Conservation (phyloP, 2,888 invertebrate genomes). For the Cataglyphis rosenhaueri region DNA sequence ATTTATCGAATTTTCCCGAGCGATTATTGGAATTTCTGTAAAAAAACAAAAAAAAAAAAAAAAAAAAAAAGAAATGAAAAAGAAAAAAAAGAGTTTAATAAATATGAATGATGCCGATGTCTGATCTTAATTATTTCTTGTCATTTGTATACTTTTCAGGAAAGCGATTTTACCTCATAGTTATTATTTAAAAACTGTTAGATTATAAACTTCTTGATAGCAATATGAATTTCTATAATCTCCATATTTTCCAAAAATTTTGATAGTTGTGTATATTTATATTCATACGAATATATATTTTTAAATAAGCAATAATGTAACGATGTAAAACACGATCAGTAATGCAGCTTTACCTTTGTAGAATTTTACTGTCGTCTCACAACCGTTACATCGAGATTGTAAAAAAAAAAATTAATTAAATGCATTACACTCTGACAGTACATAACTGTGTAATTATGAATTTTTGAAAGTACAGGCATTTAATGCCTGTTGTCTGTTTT, state of each 20-base stretch:
- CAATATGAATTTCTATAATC: constrained; percentile 35
- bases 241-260: constrained; percentile 49
- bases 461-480: constrained; percentile 10
- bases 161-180: constrained; percentile 44
- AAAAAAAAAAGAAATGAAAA: constrained; percentile 12
- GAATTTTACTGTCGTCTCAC: constrained; percentile 41
- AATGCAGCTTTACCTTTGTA: constrained; percentile 29
- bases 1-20: constrained; percentile 49
- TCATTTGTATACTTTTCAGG: constrained; percentile 46
- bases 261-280: constrained; percentile 42
- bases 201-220: constrained; percentile 32
- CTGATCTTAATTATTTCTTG: constrained; percentile 51
- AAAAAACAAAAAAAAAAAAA: background rate
- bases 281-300: constrained; percentile 47
- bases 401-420: constrained; percentile 33
- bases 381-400: constrained; percentile 35
- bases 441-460: constrained; percentile 27
- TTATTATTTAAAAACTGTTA: constrained; percentile 34
- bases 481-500: constrained; percentile 1
- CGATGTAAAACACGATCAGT: constrained; percentile 38
- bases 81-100: constrained; percentile 46
- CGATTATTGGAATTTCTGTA: constrained; percentile 41
- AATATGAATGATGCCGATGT: constrained; percentile 53
- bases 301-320: constrained; percentile 53
- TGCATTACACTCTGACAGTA: constrained; percentile 22